phyloP scores from a whole-genome alignment of 2,888 invertebrate genomes.

The Hydrotaea diabolus region DNA sequence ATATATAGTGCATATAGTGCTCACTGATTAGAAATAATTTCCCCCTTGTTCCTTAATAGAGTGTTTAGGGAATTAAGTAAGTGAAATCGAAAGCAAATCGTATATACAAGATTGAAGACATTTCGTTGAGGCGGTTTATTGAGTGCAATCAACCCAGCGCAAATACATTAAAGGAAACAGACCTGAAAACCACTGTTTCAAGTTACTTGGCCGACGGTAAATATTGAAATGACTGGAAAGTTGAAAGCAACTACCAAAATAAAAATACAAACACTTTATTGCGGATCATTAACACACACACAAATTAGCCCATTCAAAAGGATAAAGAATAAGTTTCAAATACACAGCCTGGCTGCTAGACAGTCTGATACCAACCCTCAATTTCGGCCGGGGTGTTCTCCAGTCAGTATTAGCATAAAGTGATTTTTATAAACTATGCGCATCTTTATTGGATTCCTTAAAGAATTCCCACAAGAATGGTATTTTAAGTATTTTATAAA shows the following conservation, averaged over 20 bases:
- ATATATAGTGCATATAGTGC: too few relatives aligned
- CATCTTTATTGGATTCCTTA: not conserved
- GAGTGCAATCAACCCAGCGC: too few relatives aligned
- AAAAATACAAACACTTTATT: constrained; percentile 36
- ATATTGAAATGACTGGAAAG: constrained; percentile 4
- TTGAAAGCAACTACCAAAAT: not conserved
- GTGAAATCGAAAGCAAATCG: too few relatives aligned
- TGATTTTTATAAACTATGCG: constrained; percentile 11
- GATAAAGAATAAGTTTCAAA: not conserved
- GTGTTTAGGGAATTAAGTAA: too few relatives aligned
- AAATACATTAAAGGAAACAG: too few relatives aligned
- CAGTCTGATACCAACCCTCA: not conserved
- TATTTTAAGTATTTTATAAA: not conserved
- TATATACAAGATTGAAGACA: too few relatives aligned
- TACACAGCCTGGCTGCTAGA: not conserved
- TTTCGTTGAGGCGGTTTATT: too few relatives aligned
- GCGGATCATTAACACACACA: constrained; percentile 7
- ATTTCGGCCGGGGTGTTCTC: not conserved
- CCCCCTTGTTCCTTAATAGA: too few relatives aligned
- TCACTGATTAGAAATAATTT: too few relatives aligned
- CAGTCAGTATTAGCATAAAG: constrained; percentile 14
- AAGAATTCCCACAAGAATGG: not conserved
- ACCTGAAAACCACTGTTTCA: not conserved
- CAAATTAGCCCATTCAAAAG: constrained; percentile 35
- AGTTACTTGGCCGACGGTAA: not conserved